Evolutionary conservation across 92 coral and sea anemone species (phyloP).

Genomic region (Hydrozoanthus gracilis): DNA sequence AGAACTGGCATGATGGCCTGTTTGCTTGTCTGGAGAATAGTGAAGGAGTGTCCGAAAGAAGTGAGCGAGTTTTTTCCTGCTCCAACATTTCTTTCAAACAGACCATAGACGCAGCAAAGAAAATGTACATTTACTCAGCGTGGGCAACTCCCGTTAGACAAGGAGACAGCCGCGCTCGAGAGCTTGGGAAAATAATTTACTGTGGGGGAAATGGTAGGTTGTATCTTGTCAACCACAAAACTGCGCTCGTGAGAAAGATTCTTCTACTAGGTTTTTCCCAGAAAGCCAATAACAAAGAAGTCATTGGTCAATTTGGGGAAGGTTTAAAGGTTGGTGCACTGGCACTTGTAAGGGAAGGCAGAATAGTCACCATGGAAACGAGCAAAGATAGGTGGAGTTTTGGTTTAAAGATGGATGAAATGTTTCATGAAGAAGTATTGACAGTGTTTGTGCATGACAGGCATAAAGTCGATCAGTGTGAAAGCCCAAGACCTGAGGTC

Average conservation of each 20-base stretch:
- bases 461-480: conserved; percentile 34
- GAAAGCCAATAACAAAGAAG: conserved; percentile 59
- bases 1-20: conserved; percentile 70
- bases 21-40: conserved; percentile 49
- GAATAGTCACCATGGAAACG: conserved; percentile 62
- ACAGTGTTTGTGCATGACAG: conserved; percentile 56
- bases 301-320: conserved; percentile 69
- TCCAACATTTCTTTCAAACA: conserved; percentile 15
- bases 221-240: conserved; percentile 50
- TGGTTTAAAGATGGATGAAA: conserved; percentile 47
- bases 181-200: conserved; percentile 57
- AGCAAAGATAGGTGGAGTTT: conserved; percentile 64
- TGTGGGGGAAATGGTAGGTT: conserved; percentile 26
- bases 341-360: conserved; percentile 63
- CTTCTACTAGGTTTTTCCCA: conserved; percentile 65
- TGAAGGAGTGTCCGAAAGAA: neutral
- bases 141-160: neutral
- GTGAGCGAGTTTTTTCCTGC: neutral
- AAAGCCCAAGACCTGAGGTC: neutral
- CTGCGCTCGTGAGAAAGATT: conserved; percentile 57
- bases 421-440: conserved; percentile 64
- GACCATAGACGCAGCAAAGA: neutral
- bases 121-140: conserved; percentile 12
- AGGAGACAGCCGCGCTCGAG: neutral
- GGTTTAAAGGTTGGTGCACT: conserved; percentile 68